Evolutionary conservation across 2,888 invertebrate species (phyloP), one percentile per base, ranked within the genome.

Genomic region (Brachyptera putata): DNA sequence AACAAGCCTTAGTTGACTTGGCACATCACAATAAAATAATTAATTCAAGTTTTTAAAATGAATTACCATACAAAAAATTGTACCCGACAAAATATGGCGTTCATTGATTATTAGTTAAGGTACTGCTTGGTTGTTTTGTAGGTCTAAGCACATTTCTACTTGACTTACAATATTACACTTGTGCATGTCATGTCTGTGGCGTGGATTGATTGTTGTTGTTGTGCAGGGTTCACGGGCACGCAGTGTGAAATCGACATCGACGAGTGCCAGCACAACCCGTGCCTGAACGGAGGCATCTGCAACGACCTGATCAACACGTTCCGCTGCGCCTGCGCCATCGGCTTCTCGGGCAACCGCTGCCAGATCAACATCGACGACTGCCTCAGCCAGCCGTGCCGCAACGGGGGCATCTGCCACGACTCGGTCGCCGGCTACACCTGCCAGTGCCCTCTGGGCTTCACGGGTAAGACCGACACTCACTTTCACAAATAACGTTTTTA

Each of bases 281-380:
- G 95, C 69, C 74, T 91, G 61, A 93, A 94, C 73, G 88, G 88
- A 14, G 94, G 93, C 24, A 83, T 84, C 49, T 95, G 95, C 74
- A 86, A 86, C 67, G 94, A 95, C 73, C 81, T 89, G 75, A 89
- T 93, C 73, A 93, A 92, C 72, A 86, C 88, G 0, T 95, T 91
- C 74, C 85, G 86, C 65, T 95, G 95, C 74, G 84, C 85, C 2
- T 95, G 95, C 73, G 87, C 91, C 9, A 82, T 86, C 66, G 94
- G 94, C 4, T 95, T 93, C 71, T 88, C 89, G 1, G 94, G 93
- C 2, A 81, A 86, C 1, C 83, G 91, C 36, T 93, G 93, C 70
- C 91, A 93, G 73, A 89, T 87, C 60, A 93, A 94, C 77, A 91
- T 93, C 70, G 93, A 94, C 70, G 93, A 94, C 72, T 94, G 94